phyloP scores from a whole-genome alignment of 2,113 vertebrate genomes.

The Conger conger region DNA sequence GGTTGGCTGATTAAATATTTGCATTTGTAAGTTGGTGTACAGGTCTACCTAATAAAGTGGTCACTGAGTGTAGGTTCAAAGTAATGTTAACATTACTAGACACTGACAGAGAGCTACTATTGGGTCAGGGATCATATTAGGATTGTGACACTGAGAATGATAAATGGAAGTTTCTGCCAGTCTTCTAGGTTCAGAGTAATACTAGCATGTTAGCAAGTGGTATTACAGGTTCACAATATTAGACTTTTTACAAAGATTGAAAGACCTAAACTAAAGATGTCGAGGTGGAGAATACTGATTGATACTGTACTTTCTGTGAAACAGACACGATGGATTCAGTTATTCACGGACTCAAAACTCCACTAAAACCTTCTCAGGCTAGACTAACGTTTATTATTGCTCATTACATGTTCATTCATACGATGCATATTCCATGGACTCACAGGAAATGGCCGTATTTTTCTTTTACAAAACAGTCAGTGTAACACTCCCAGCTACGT shows the following conservation, averaged over 20 bases:
- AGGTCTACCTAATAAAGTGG: no score
- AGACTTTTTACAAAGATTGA: no score
- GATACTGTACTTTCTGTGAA: background rate
- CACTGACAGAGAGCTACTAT: background rate
- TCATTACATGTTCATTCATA: slow-evolving; percentile 38
- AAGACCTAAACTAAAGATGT: background rate
- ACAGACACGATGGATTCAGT: slow-evolving; percentile 45
- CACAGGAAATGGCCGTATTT: background rate
- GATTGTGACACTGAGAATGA: no score
- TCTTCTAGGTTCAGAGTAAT: background rate
- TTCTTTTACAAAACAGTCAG: background rate
- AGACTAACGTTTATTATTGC: slow-evolving; percentile 38
- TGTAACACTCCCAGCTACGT: background rate
- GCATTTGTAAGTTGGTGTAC: no score
- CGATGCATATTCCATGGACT: background rate
- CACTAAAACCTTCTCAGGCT: slow-evolving; percentile 49
- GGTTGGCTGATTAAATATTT: no score
- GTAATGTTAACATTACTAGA: background rate
- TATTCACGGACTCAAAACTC: slow-evolving; percentile 54
- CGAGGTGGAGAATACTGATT: background rate
- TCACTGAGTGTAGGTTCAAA: no score
- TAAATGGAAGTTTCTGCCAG: background rate
- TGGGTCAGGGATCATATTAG: background rate
- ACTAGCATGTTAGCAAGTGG: no score
- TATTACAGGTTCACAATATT: background rate